These are phyloP conservation scores for Euleptes europaea DNA, from an alignment of 2,113 vertebrate genomes.

Conservation along the genomic window DNA sequence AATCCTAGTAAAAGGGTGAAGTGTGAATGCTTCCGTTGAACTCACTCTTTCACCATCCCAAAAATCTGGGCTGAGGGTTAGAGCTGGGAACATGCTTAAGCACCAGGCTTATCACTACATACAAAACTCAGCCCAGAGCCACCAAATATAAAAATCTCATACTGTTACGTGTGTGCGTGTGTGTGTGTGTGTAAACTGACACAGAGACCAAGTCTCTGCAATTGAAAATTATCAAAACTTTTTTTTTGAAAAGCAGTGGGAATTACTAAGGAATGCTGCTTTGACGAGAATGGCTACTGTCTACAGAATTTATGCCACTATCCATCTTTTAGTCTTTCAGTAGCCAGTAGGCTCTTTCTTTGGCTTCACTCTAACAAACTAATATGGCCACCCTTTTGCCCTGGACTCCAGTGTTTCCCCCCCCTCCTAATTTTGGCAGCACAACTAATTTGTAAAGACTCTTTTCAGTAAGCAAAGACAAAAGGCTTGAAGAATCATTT, in stretches of 20 bases:
- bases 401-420: not conserved
- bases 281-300: constrained; percentile 32
- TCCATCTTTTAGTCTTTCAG: too few relatives aligned
- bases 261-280: constrained; percentile 10
- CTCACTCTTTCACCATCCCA: not conserved
- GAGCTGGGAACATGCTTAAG: not conserved
- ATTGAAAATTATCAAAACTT: not conserved
- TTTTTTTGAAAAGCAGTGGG: too few relatives aligned
- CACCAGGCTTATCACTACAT: not conserved
- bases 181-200: not conserved
- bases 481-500: constrained; percentile 58
- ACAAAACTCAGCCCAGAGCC: not conserved
- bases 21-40: not conserved
- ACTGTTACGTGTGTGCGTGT: not conserved
- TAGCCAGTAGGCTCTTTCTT: too few relatives aligned
- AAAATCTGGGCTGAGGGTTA: not conserved
- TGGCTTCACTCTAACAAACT: too few relatives aligned
- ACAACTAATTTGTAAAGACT: not conserved
- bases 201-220: not conserved
- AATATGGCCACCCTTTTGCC: too few relatives aligned
- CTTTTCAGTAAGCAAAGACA: constrained; percentile 26
- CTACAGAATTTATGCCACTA: too few relatives aligned
- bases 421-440: not conserved
- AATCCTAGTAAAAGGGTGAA: not conserved
- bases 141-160: not conserved